Conservation (phyloP, 30 jellyfish, hydroid and myxozoan species). For the Cassiopea xamachana region DNA sequence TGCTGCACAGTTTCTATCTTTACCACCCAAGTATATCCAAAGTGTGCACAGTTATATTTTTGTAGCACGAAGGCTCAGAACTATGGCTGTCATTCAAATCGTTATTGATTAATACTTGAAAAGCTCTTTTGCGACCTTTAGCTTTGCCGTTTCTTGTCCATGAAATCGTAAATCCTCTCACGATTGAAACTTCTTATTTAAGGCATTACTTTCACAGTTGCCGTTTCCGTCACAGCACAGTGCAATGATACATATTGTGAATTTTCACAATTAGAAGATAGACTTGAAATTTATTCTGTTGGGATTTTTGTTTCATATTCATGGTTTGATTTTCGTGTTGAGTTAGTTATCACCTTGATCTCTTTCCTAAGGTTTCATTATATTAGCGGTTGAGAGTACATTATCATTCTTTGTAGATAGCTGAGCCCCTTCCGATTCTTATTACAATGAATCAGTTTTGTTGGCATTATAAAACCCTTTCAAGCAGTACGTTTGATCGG, state of each 20-base stretch:
- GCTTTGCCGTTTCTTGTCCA: not conserved
- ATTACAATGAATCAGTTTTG: constrained; percentile 15
- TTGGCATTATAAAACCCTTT: not conserved
- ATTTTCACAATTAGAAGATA: constrained; percentile 1
- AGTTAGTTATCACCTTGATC: not conserved
- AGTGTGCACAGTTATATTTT: too few species aligned
- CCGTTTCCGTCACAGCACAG: not conserved
- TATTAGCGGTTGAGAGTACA: constrained; percentile 26
- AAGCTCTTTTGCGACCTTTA: not conserved
- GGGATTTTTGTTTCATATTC: constrained; percentile 1
- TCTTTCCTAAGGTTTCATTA: constrained; percentile 13
- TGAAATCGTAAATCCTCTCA: too few species aligned
- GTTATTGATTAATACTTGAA: too few species aligned
- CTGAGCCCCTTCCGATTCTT: constrained; percentile 11
- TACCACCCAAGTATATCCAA: too few species aligned
- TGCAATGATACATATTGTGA: not conserved
- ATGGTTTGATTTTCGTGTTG: constrained; percentile 4
- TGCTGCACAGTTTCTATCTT: too few species aligned
- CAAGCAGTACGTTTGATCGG: not conserved
- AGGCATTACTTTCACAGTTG: not conserved
- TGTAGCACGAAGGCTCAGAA: too few species aligned
- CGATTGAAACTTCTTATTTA: too few species aligned
- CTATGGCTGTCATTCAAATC: not conserved
- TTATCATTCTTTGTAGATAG: not conserved
- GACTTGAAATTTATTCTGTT: constrained; percentile 3